Conservation (phyloP, 2,113 vertebrate genomes). For the Apteryx mantelli region DNA sequence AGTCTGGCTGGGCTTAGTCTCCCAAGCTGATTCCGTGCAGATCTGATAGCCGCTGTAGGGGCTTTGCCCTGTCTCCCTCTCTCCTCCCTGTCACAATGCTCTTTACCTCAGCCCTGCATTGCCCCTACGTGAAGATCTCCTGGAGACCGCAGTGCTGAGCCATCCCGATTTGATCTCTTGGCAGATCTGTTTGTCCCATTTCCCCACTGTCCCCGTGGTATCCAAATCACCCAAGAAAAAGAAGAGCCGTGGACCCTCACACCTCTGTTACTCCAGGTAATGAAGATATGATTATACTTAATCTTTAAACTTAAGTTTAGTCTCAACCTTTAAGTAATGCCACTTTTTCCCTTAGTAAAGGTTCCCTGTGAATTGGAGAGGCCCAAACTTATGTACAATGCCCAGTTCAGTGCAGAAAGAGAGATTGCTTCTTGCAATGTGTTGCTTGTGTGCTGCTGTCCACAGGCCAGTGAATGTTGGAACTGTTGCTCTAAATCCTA, state of each 20-base stretch:
- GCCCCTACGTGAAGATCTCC: not conserved
- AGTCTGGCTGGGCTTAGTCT: not conserved
- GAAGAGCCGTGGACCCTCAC: not conserved
- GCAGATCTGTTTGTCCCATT: not conserved
- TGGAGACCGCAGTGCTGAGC: not conserved
- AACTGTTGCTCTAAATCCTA: not conserved
- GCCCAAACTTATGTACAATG: not conserved
- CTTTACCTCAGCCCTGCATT: not conserved
- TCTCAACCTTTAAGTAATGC: not conserved
- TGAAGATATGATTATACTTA: fast-evolving
- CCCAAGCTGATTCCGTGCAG: not conserved
- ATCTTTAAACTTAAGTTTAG: not conserved
- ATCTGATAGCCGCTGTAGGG: not conserved
- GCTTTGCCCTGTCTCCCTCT: not conserved
- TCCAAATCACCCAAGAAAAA: not conserved
- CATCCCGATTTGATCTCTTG: not conserved
- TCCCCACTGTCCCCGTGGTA: not conserved
- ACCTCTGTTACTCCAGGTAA: not conserved
- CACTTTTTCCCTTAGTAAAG: not conserved
- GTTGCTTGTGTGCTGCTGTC: not conserved
- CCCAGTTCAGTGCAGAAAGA: not conserved
- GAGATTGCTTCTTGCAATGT: not conserved
- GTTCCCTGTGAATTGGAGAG: not conserved
- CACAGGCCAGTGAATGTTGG: fast-evolving
- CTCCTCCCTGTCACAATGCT: not conserved